Evolutionary conservation across 2,888 invertebrate genomes (phyloP), one percentile per base, ranked within the genome.

Genomic region (Stramonita haemastoma): DNA sequence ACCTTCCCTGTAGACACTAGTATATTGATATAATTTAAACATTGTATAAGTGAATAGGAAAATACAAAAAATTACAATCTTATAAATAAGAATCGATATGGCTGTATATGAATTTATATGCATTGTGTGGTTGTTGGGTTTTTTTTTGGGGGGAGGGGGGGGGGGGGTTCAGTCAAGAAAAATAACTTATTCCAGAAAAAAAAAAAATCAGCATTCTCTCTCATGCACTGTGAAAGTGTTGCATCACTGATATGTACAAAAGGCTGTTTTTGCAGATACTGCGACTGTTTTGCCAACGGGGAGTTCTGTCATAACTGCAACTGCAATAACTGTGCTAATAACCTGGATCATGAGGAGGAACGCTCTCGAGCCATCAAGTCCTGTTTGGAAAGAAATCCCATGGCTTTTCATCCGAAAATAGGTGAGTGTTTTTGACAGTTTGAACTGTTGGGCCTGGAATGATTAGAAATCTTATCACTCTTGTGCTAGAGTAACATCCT

Each of bases 201-300:
- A 4, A 15, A 26, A n/a, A 19, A 26, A 70, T 70, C 26, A n/a
- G 29, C n/a, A 77, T 77, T 77, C 26, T 77, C n/a, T 36, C 17
- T 81, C 22, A 73, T 79, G 15, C 32, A 22, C 36, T 36, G 11
- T 22, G 11, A 15, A 46, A 36, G 81, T 83, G 86, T 34, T 86
- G 32, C 34, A 32, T 66, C 86, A 86, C 86, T 66, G 34, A 60
- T 22, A 34, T 36, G 29, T 34, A 46, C 81, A 66, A 26, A 32
- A 86, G 34, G 86, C 56, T 77, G 46, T 77, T 92, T 92, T 92
- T 92, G 17, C 95, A 97, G 97, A 93, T 97, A 99, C 96, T 99
- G 99, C 96, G 99, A 99, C 96, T 99, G 99, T 96, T 99, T 99
- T 97, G 99, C 99, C 8, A 99, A 99, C 96, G 99, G 99, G 6